Evolutionary conservation across 2,888 invertebrate genomes (phyloP).

Genomic region (Clitarchus hookeri): DNA sequence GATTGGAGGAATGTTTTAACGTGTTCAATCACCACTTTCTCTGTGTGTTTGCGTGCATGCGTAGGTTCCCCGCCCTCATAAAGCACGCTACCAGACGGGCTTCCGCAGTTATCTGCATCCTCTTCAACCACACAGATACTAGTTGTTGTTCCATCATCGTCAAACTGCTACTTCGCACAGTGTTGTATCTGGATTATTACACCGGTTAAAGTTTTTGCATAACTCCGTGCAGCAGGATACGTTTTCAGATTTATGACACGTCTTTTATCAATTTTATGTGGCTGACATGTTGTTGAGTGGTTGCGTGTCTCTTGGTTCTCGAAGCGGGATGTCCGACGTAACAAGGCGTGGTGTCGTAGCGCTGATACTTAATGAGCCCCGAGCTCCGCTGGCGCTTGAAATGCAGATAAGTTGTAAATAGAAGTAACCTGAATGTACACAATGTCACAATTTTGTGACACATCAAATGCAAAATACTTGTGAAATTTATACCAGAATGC

Average conservation of each 20-base stretch:
- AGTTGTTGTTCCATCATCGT: too few relatives aligned
- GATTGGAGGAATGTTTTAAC: too few relatives aligned
- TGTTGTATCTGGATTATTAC: too few relatives aligned
- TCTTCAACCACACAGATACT: too few relatives aligned
- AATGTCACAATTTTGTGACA: not conserved
- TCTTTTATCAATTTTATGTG: not conserved
- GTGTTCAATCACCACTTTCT: too few relatives aligned
- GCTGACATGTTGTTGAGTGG: not conserved
- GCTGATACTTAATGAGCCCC: not conserved
- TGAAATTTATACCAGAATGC: not conserved
- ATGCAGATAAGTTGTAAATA: not conserved
- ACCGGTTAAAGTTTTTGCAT: too few relatives aligned
- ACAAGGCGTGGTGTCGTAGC: not conserved
- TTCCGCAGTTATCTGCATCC: too few relatives aligned
- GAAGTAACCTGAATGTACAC: not conserved
- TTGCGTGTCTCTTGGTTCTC: not conserved
- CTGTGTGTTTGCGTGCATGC: too few relatives aligned
- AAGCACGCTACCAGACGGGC: too few relatives aligned
- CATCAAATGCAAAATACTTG: not conserved
- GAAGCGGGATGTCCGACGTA: not conserved
- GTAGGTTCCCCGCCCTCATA: too few relatives aligned
- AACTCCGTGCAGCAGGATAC: not conserved
- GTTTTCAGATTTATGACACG: not conserved
- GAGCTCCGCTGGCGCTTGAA: not conserved
- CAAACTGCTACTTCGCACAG: too few relatives aligned